Conservation (phyloP, 2,113 vertebrate genomes). For the Physeter macrocephalus region DNA sequence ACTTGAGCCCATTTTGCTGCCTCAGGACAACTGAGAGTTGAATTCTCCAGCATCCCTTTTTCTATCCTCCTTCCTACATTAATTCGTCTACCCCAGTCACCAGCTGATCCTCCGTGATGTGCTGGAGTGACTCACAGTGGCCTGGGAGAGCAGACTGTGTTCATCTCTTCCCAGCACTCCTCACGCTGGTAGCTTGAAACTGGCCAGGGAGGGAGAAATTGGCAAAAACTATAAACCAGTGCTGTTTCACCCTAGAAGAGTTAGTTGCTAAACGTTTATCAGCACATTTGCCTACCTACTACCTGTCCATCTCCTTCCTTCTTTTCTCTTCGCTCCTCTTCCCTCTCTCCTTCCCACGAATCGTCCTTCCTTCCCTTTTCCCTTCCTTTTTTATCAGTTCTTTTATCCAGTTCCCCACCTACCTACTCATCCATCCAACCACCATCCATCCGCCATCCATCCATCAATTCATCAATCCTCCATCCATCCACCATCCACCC, state of each 20-base stretch:
- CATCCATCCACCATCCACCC: neutral
- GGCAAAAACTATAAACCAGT: neutral
- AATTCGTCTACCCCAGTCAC: neutral
- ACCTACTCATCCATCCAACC: neutral
- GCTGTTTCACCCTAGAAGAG: neutral
- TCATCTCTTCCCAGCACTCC: neutral
- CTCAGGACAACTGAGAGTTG: neutral
- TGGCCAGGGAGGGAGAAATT: neutral
- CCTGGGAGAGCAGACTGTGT: fast-evolving
- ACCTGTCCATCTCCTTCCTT: neutral
- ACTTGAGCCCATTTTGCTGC: neutral
- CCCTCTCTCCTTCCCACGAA: neutral
- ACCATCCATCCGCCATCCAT: too few relatives aligned
- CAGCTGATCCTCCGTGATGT: too few relatives aligned
- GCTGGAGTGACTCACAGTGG: neutral
- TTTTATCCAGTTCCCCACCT: neutral
- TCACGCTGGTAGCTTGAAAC: neutral
- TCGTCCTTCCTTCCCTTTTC: neutral
- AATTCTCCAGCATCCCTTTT: neutral
- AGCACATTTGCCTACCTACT: neutral
- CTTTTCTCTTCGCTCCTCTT: neutral
- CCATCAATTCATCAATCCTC: too few relatives aligned
- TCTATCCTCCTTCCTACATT: neutral
- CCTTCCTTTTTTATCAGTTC: neutral
- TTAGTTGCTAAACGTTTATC: neutral